These are phyloP conservation scores for Sitodiplosis mosellana DNA, from an alignment of 1,140 invertebrate genomes.

Conservation along the genomic window DNA sequence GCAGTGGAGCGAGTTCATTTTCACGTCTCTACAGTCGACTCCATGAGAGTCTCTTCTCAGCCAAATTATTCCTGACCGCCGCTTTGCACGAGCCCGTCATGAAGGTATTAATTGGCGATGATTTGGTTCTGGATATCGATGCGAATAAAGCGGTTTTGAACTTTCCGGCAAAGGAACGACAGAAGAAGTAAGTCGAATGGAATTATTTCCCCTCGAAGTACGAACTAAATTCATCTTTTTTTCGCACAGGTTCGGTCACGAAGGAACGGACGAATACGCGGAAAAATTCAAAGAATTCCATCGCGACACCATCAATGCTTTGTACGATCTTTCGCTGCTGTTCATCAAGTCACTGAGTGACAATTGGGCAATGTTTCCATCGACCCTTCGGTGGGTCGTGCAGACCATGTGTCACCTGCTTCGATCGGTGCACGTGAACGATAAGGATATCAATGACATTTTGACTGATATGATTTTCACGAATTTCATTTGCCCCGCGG, in stretches of 20 bases:
- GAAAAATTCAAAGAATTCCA: slow-evolving; percentile 56
- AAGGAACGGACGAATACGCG: slow-evolving; percentile 48
- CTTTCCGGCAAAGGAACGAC: slow-evolving; percentile 15
- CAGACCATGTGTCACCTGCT: slow-evolving; percentile 55
- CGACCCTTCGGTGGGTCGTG: slow-evolving; percentile 57
- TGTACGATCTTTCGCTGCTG: slow-evolving; percentile 54
- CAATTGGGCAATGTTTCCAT: slow-evolving; percentile 84
- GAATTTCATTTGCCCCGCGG: slow-evolving; percentile 88
- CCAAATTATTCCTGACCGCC: slow-evolving; percentile 82
- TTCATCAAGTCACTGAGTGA: slow-evolving; percentile 73
- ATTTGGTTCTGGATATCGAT: slow-evolving; percentile 84
- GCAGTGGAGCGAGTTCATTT: slow-evolving; percentile 75
- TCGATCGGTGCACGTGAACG: slow-evolving; percentile 38
- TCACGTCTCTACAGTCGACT: slow-evolving; percentile 75
- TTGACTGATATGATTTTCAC: slow-evolving; percentile 87
- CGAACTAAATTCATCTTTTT: slow-evolving; percentile 2
- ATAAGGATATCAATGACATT: slow-evolving; percentile 56
- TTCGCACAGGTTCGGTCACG: slow-evolving; percentile 47
- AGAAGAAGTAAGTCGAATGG: slow-evolving; percentile 28
- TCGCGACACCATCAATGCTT: slow-evolving; percentile 56
- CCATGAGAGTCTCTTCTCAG: slow-evolving; percentile 76
- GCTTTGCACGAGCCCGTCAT: slow-evolving; percentile 83
- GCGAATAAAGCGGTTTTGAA: slow-evolving; percentile 64
- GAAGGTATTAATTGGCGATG: slow-evolving; percentile 81
- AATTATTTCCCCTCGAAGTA: background rate